These are phyloP conservation scores for Apis laboriosa DNA, from an alignment of 1,140 invertebrate species.

Conservation along the genomic window DNA sequence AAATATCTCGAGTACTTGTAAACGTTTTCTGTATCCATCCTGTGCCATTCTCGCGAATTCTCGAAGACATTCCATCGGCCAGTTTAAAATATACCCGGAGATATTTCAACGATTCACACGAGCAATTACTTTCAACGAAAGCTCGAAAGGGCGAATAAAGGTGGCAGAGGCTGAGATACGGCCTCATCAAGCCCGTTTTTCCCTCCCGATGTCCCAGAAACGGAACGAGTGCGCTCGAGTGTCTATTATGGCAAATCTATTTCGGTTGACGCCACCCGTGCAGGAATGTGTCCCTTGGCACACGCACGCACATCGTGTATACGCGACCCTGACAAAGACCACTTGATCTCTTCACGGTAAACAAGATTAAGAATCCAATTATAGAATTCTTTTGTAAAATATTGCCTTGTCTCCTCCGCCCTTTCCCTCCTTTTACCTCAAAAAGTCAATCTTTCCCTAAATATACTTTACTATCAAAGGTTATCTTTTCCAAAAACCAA, in stretches of 20 bases:
- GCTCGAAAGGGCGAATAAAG: constrained; percentile 2
- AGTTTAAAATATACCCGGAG: neutral
- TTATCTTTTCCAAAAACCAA: neutral
- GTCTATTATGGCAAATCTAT: constrained; percentile 61
- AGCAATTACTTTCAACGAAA: constrained; percentile 15
- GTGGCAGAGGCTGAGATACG: constrained; percentile 23
- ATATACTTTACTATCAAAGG: neutral
- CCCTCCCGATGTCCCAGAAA: constrained; percentile 63
- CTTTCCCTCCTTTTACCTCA: neutral
- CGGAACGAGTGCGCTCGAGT: constrained; percentile 54
- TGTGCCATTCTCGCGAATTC: neutral
- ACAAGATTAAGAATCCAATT: constrained; percentile 66
- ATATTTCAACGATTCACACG: constrained; percentile 2
- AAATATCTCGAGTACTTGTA: too few relatives aligned
- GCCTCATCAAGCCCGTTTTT: constrained; percentile 32
- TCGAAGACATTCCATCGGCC: neutral
- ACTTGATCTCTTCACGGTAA: constrained; percentile 66
- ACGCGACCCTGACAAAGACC: constrained; percentile 68
- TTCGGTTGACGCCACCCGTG: constrained; percentile 56
- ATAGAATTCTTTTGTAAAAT: constrained; percentile 63
- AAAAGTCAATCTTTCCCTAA: constrained; percentile 8
- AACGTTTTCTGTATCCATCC: neutral
- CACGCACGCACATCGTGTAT: neutral
- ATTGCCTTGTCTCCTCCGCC: constrained; percentile 16
- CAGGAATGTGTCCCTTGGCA: constrained; percentile 56